phyloP scores from a whole-genome alignment of 2,888 invertebrate species.

The Cecidostiba fungosa region DNA sequence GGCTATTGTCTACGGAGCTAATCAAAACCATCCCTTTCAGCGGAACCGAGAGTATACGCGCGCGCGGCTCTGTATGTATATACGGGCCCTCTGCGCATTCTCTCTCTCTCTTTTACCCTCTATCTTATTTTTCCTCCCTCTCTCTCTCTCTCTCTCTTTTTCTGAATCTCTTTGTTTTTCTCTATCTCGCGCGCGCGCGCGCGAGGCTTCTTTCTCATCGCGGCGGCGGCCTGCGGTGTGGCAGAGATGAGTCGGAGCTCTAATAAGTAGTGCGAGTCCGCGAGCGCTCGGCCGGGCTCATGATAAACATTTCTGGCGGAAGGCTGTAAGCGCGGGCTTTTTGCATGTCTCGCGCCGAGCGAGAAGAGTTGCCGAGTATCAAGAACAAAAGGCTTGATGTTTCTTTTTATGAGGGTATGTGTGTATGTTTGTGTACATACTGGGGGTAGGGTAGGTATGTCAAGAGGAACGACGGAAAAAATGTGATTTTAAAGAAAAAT shows the following conservation, averaged over 20 bases:
- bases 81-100: slow-evolving; percentile 54
- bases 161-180: slow-evolving; percentile 50
- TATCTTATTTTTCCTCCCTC: slow-evolving; percentile 23
- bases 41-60: slow-evolving; percentile 72
- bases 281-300: slow-evolving; percentile 44
- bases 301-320: slow-evolving; percentile 46
- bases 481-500: too few species aligned
- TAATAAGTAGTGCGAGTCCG: slow-evolving; percentile 59
- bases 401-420: neutral
- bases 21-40: slow-evolving; percentile 80
- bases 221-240: neutral
- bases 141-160: neutral
- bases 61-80: slow-evolving; percentile 10
- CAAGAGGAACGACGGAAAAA: neutral
- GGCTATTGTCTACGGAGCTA: slow-evolving; percentile 80
- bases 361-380: neutral
- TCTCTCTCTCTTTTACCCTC: slow-evolving; percentile 33
- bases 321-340: neutral
- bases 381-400: slow-evolving; percentile 5
- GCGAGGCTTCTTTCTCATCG: neutral
- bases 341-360: neutral
- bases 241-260: slow-evolving; percentile 37
- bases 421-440: neutral
- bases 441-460: neutral
- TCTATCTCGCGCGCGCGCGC: neutral